These are phyloP conservation scores for Xerus inauris DNA, from an alignment of 2,113 vertebrate genomes.

Conservation along the genomic window DNA sequence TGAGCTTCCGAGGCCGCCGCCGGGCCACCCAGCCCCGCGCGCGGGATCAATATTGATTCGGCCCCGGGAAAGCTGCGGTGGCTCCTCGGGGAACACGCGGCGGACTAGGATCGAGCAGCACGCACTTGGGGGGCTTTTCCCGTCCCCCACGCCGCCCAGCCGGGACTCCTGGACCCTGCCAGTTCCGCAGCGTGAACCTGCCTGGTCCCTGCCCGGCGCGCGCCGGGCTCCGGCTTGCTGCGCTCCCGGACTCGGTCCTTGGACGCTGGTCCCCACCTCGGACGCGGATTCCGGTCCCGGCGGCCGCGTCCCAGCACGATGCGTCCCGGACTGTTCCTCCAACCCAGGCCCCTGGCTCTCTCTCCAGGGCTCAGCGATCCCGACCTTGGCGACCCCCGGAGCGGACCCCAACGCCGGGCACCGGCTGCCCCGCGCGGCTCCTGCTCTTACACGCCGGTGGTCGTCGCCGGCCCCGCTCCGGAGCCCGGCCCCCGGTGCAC, in stretches of 20 bases:
- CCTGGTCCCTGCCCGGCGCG: neutral
- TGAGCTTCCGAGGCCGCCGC: conserved; percentile 57
- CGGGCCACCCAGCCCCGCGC: neutral
- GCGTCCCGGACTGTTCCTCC: neutral
- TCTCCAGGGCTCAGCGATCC: neutral
- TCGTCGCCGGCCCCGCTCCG: neutral
- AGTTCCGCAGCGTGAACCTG: neutral
- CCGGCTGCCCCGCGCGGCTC: neutral
- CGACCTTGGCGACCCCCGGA: neutral
- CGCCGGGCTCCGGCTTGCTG: neutral
- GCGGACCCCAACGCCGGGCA: neutral
- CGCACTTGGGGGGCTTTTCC: neutral
- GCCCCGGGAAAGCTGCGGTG: neutral
- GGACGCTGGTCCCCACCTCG: conserved; percentile 35
- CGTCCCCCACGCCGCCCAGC: neutral
- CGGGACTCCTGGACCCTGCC: neutral
- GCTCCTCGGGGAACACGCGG: neutral
- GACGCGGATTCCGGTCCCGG: neutral
- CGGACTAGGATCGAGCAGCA: neutral
- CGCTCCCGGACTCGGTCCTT: neutral
- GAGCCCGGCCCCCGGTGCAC: neutral
- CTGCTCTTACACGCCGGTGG: neutral
- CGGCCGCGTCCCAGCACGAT: neutral
- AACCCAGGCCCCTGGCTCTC: neutral
- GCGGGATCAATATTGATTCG: conserved; percentile 53